Base-by-base conservation (phyloP, 1,140 invertebrate species). In the Formica selysi region DNA sequence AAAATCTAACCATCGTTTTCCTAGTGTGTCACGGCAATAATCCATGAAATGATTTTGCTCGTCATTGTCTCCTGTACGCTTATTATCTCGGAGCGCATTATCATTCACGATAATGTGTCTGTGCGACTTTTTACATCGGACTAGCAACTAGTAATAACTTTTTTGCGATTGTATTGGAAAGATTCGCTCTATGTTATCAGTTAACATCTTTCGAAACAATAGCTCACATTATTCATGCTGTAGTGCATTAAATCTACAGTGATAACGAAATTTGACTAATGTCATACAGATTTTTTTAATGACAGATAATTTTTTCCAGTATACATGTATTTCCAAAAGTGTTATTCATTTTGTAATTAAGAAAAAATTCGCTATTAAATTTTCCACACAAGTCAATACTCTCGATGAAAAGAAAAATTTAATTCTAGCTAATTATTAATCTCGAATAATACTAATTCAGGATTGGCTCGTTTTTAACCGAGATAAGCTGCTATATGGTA, bases 21-120 rank as follows among this genome's bases (percentile, higher is more conserved):
- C 74, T 59, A 68, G 84, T 68, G 48, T 80, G 76, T 85, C 84
- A 85, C 76, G n/a, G 19, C 4, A 67, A 80, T 85, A 81, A 85
- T 67, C 36, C 84, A 44, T 41, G 38, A 68, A 85, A 81, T 54
- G 26, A 80, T 85, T 68, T 80, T 48, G n/a, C 51, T 79, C 62
- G 84, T 85, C 76, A 85, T 85, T 85, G 76, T 85, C 54, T 81
- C 32, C 13, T 57, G 44, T 19, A 13, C 26, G 26, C 79, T 73
- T 26, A 81, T 81, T 81, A 73, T 73, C 79, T 81, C 26, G 51
- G 26, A 26, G 11, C 54, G 54, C 41, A 83, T 83, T 83, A 83
- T 83, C 68, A 74, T 62, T 83, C 68, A 41, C 54, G 38, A 83
- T 73, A 79, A 80, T 70, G 65, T 13, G 65, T n/a, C 36, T 29